These are phyloP conservation scores for Pseudomyrmex concolor DNA, from an alignment of 1,140 invertebrate genomes.

Conservation along the genomic window DNA sequence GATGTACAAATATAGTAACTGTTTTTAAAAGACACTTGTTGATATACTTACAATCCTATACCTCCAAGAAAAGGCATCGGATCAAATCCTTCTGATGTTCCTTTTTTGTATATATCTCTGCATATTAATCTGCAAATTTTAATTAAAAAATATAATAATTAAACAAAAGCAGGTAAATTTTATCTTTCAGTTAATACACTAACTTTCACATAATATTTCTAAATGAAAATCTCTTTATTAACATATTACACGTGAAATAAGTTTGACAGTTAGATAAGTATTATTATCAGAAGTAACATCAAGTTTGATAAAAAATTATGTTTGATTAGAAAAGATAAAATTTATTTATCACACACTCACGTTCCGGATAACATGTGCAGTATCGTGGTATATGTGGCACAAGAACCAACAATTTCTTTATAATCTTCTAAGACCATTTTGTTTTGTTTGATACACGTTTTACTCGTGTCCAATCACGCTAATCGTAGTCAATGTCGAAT, in stretches of 20 bases:
- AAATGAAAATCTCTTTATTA: not conserved
- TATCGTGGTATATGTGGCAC: slow-evolving; percentile 81
- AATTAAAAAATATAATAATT: slow-evolving; percentile 16
- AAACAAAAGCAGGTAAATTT: not conserved
- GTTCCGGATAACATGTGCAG: slow-evolving; percentile 83
- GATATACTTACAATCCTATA: slow-evolving; percentile 89
- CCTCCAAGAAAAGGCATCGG: slow-evolving; percentile 90
- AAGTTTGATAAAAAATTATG: not conserved
- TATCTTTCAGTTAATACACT: not conserved
- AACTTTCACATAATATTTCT: not conserved
- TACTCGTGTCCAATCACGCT: no score
- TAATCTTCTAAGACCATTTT: slow-evolving; percentile 83
- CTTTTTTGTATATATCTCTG: slow-evolving; percentile 89
- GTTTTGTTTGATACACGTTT: not conserved
- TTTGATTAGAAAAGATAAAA: not conserved
- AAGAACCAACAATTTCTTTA: slow-evolving; percentile 81
- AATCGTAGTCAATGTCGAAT: no score
- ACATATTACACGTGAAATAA: no score
- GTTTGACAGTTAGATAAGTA: no score
- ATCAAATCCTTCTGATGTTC: slow-evolving; percentile 87
- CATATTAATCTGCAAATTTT: slow-evolving; percentile 86
- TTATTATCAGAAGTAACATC: not conserved
- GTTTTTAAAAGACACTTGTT: not conserved
- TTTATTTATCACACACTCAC: slow-evolving; percentile 76
- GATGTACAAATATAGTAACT: not conserved